phyloP scores from a whole-genome alignment of 2,888 invertebrate genomes.

The Exephanes ischioxanthus region DNA sequence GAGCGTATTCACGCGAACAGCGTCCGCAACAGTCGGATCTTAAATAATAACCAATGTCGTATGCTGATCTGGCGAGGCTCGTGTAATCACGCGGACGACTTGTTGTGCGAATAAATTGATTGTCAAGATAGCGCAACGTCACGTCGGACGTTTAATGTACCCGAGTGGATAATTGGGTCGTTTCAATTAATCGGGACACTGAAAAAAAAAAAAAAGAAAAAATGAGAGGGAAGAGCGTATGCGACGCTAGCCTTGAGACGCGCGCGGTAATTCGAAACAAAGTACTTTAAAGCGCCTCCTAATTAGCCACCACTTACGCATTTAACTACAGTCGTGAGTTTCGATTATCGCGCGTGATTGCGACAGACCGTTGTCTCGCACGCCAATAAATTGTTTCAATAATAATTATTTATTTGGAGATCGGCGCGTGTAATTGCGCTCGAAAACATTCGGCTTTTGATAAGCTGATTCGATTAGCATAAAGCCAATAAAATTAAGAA shows the following conservation, averaged over 20 bases:
- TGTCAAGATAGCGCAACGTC: constrained; percentile 14
- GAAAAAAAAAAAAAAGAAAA: constrained; percentile 3
- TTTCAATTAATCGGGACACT: constrained; percentile 52
- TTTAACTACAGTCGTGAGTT: not conserved
- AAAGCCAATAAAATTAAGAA: too few relatives aligned
- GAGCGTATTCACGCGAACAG: too few relatives aligned
- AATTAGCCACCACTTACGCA: constrained; percentile 6
- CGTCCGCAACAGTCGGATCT: not conserved
- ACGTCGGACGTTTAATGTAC: constrained; percentile 15
- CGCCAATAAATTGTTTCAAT: too few relatives aligned
- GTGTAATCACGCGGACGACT: not conserved
- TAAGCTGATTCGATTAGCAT: too few relatives aligned
- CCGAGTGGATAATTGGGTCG: constrained; percentile 52
- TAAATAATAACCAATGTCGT: not conserved
- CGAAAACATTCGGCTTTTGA: too few relatives aligned
- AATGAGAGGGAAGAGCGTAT: not conserved
- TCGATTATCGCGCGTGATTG: not conserved
- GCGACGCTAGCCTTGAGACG: not conserved
- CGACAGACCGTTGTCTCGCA: constrained; percentile 8
- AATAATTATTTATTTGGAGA: too few relatives aligned
- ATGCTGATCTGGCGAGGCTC: not conserved
- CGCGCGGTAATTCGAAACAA: not conserved
- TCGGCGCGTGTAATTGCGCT: too few relatives aligned
- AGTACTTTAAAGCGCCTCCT: not conserved
- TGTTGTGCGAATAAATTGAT: constrained; percentile 32